Evolutionary conservation across 2,888 invertebrate species (phyloP), one percentile per base, ranked within the genome.

Genomic region (Melieria crassipennis): DNA sequence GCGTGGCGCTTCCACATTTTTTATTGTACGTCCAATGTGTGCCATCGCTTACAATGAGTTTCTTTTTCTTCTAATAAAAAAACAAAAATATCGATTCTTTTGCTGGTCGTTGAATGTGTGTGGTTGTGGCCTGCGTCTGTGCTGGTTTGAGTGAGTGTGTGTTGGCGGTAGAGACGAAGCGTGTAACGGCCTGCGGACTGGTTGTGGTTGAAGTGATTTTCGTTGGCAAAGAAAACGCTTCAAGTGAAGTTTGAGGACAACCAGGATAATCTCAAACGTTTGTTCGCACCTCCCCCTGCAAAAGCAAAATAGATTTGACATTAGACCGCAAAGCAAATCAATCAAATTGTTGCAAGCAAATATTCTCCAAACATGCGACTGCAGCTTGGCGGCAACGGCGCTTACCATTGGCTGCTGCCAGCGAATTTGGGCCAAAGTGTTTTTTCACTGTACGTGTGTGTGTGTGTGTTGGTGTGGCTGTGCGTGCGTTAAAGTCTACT

Each of bases 1-100:
- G 86, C 92, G 89, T 79, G 93, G 92, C 83, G 92, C 91, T 87
- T 93, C 92, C 80, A 92, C 88, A 88, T 92, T 92, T 87, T 92
- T 92, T 73, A 91, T 90, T 81, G 91, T 90, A 87, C 92, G 90
- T 87, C 90, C 90, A 87, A 90, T 89, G 89, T 91, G 91, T 74
- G 87, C 86, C 87, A 87, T 87, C 73, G 76, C n/a, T 48, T 43
- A 7, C 42, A 30, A 11, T 13, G 11, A 62, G 43, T 46, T 60
- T 61, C 61, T 45, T 55, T 61, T 69, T 1, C 11, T 55, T 57
- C 13, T 30, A 47, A 45, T n/a, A 47, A 56, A 46, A 62, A 3
- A 46, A 56, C 11, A n/a, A 52, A 5, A 52, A 50, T 10, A 50
- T 52, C 5, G 9, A 52, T 52, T 52, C 11, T 7, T 52, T 30